Evolutionary conservation across 2,888 invertebrate genomes (phyloP).

Genomic region (Eledona agricola): DNA sequence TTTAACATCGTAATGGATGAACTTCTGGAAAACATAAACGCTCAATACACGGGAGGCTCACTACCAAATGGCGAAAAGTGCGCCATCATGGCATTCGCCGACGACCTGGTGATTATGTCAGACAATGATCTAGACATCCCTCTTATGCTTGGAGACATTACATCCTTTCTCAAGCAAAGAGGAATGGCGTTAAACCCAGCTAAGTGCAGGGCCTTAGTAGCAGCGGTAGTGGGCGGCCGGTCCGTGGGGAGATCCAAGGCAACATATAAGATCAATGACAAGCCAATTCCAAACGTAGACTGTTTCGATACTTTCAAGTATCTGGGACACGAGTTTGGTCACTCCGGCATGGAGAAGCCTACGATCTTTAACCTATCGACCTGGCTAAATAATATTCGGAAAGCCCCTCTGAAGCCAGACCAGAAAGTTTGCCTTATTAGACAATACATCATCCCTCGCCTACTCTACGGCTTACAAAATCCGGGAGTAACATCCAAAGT

Average conservation of each 20-base stretch:
- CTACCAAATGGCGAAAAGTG: slow-evolving; percentile 2
- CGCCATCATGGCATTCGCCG: slow-evolving; percentile 29
- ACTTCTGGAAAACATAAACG: slow-evolving; percentile 23
- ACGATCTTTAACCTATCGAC: slow-evolving; percentile 31
- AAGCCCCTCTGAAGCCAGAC: slow-evolving; percentile 57
- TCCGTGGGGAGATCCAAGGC: too few relatives aligned
- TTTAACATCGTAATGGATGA: slow-evolving; percentile 32
- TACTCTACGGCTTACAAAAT: slow-evolving; percentile 54
- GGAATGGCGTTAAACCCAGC: slow-evolving; percentile 16
- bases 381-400: slow-evolving; percentile 47
- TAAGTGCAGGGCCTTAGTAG: slow-evolving; percentile 17
- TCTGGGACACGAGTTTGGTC: slow-evolving; percentile 36
- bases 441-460: slow-evolving; percentile 52
- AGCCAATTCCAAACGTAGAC: too few relatives aligned
- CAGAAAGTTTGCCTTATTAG: slow-evolving; percentile 55
- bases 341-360: slow-evolving; percentile 35
- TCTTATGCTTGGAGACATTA: slow-evolving; percentile 1
- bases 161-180: slow-evolving; percentile 9
- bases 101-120: slow-evolving; percentile 26
- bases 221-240: not conserved
- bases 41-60: slow-evolving; percentile 3
- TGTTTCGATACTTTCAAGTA: slow-evolving; percentile 25
- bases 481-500: slow-evolving; percentile 39
- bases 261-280: too few relatives aligned
- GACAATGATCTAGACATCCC: slow-evolving; percentile 9